These are phyloP conservation scores for Styela clava DNA, from an alignment of 23 tunicate species.

Conservation along the genomic window DNA sequence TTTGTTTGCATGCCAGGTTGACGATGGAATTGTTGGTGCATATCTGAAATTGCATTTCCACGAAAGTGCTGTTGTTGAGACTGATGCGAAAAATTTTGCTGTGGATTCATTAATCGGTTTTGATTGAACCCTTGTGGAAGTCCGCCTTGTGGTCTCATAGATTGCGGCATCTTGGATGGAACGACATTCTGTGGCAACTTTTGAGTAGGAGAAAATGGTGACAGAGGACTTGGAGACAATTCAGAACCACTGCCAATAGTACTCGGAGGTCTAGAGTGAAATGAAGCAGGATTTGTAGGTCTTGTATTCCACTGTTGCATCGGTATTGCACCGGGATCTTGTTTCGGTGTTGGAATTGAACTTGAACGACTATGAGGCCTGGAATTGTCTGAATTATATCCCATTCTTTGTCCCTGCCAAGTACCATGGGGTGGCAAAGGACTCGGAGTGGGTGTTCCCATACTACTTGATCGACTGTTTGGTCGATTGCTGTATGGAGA, in stretches of 20 bases:
- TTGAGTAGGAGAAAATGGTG: neutral
- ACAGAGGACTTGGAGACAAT: neutral
- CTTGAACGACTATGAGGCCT: constrained; percentile 28
- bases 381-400: neutral
- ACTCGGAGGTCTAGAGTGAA: neutral
- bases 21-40: neutral
- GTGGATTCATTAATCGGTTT: neutral
- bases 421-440: neutral
- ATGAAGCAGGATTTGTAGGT: neutral
- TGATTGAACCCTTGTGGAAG: neutral
- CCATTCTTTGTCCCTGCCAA: constrained; percentile 12
- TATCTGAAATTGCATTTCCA: neutral
- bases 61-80: neutral
- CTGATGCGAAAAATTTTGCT: neutral
- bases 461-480: constrained; percentile 25
- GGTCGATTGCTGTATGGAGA: constrained; percentile 30
- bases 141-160: neutral
- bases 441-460: constrained; percentile 20
- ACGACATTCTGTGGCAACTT: neutral
- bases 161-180: neutral
- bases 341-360: neutral
- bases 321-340: neutral
- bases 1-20: neutral
- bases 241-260: neutral
- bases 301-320: constrained; percentile 5